phyloP scores from a whole-genome alignment of 2,797 vertebrate species.

The Galaxias olidus region DNA sequence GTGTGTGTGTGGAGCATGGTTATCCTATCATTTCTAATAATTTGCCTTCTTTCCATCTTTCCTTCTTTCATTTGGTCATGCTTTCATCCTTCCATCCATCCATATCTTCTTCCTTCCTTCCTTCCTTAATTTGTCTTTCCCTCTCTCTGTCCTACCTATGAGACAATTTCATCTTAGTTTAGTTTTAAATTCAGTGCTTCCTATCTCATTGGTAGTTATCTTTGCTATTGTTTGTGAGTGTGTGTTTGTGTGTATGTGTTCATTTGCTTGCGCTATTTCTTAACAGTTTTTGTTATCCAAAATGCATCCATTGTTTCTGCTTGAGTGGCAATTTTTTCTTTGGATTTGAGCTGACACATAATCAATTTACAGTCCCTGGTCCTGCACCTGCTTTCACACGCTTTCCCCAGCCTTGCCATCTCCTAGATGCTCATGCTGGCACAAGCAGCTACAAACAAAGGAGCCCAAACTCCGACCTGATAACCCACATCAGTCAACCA shows the following conservation, averaged over 20 bases:
- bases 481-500: too few species aligned
- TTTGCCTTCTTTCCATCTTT: too few species aligned
- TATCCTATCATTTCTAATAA: too few species aligned
- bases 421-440: not conserved
- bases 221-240: not conserved
- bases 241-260: not conserved
- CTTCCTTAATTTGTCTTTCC: too few species aligned
- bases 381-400: not conserved
- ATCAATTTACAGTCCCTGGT: slow-evolving; percentile 10
- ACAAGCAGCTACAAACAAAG: slow-evolving; percentile 5
- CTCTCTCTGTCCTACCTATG: too few species aligned
- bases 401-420: not conserved
- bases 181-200: too few species aligned
- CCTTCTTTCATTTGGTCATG: too few species aligned
- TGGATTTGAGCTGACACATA: not conserved
- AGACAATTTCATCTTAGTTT: too few species aligned
- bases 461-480: not conserved
- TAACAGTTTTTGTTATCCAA: too few species aligned
- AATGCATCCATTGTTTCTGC: not conserved
- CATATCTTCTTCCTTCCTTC: too few species aligned
- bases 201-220: too few species aligned
- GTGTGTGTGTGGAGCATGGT: slow-evolving; percentile 12
- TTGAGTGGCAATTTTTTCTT: slow-evolving; percentile 4
- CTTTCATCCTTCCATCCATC: too few species aligned
- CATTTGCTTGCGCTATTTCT: not conserved